phyloP scores from a whole-genome alignment of 2,113 vertebrate genomes.

The Laticauda laticaudata region DNA sequence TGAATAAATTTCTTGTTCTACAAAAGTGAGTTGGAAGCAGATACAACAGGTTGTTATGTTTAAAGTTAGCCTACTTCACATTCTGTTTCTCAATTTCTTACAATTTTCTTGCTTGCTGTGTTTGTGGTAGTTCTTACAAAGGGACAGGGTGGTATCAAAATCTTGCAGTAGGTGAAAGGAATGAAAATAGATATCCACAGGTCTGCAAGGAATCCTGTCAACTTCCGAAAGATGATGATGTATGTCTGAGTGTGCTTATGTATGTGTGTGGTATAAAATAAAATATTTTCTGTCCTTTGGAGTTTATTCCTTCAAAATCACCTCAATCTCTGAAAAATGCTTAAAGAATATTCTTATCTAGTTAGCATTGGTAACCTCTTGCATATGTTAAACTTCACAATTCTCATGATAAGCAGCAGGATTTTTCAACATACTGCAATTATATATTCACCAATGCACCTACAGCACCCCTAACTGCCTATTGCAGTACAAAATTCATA shows the following conservation, averaged over 20 bases:
- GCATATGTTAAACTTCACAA: not conserved
- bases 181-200: not conserved
- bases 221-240: not conserved
- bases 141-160: not conserved
- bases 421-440: not conserved
- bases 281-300: not conserved
- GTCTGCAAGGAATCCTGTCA: not conserved
- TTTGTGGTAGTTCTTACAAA: not conserved
- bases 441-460: not conserved
- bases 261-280: not conserved
- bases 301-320: not conserved
- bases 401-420: not conserved
- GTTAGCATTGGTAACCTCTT: not conserved
- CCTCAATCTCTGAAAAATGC: not conserved
- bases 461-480: not conserved
- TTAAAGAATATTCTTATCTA: not conserved
- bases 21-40: not conserved
- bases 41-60: not conserved
- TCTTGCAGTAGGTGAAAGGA: not conserved
- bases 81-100: not conserved
- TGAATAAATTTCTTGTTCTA: not conserved
- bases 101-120: not conserved
- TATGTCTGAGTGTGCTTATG: not conserved
- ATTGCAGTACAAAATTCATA: not conserved
- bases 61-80: not conserved